Percentiles rank a stretch among this genome's conserved stretches.
Conservation (phyloP, 2,888 invertebrate species). For the Saturnia pavonia region DNA sequence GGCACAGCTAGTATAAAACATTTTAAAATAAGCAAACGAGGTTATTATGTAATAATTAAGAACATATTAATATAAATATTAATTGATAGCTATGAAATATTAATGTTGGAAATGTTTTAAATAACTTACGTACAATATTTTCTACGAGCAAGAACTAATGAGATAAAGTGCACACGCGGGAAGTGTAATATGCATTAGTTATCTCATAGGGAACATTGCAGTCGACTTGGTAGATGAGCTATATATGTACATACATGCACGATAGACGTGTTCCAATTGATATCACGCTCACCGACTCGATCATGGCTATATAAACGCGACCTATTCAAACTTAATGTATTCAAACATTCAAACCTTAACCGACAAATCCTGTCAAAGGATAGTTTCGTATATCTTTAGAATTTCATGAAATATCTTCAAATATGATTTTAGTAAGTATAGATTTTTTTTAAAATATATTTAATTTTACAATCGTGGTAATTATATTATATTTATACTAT, state of each 20-base stretch:
- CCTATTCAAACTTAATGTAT: constrained; percentile 61
- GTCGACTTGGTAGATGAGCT: constrained; percentile 50
- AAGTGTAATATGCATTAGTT: constrained; percentile 12
- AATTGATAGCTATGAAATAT: not conserved
- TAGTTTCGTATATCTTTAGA: constrained; percentile 26
- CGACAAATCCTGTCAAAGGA: constrained; percentile 45
- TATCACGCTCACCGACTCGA: constrained; percentile 64
- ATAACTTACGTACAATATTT: not conserved
- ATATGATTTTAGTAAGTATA: constrained; percentile 67
- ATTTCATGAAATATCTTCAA: constrained; percentile 42
- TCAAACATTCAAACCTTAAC: constrained; percentile 59
- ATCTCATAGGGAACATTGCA: not conserved
- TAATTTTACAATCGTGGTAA: not conserved
- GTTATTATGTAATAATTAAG: too few relatives aligned
- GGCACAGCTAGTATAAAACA: too few relatives aligned
- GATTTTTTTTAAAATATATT: not conserved
- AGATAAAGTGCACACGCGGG: constrained; percentile 1
- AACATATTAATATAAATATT: not conserved
- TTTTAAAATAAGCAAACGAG: too few relatives aligned
- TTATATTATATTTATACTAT: too few relatives aligned
- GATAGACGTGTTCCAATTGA: constrained; percentile 64
- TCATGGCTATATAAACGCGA: constrained; percentile 67
- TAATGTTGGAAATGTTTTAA: not conserved
- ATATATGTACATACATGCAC: constrained; percentile 45
- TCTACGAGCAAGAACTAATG: not conserved